These are phyloP conservation scores for Argyresthia albistria DNA, from an alignment of 2,888 invertebrate genomes.

Conservation along the genomic window DNA sequence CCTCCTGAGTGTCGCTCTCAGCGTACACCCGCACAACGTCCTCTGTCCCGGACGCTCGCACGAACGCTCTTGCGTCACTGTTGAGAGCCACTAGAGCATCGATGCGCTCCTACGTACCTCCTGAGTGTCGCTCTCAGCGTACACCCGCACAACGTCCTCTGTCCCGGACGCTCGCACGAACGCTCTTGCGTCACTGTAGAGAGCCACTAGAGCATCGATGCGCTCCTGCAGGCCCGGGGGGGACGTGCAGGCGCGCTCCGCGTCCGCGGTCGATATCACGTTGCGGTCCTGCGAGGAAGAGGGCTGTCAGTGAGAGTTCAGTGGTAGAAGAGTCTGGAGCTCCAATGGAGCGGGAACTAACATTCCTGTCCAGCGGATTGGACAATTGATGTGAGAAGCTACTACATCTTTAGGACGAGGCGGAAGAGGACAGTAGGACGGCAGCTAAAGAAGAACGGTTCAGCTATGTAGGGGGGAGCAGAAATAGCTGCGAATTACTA, in stretches of 20 bases:
- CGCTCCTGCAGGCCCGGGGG: constrained; percentile 88
- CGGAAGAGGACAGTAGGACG: no score
- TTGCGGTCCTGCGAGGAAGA: constrained; percentile 79
- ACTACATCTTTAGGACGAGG: no score
- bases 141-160: constrained; percentile 96
- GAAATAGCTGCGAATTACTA: no score
- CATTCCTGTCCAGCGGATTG: no score
- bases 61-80: constrained; percentile 86
- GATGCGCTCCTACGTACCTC: constrained; percentile 85
- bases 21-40: no score
- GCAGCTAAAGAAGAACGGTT: no score
- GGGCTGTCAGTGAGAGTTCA: no score
- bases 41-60: constrained; percentile 97
- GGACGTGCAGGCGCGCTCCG: constrained; percentile 84
- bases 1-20: constrained; percentile 85
- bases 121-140: constrained; percentile 91
- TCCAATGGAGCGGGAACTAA: no score
- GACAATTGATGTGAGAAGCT: no score
- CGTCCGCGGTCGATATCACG: constrained; percentile 88
- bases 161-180: constrained; percentile 98
- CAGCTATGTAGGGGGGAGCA: no score
- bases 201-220: constrained; percentile 80
- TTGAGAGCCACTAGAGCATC: constrained; percentile 79
- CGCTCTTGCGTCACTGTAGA: constrained; percentile 81
- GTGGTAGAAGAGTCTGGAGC: no score